phyloP scores from a whole-genome alignment of 2,888 invertebrate species.

The Cephus pygmeus region DNA sequence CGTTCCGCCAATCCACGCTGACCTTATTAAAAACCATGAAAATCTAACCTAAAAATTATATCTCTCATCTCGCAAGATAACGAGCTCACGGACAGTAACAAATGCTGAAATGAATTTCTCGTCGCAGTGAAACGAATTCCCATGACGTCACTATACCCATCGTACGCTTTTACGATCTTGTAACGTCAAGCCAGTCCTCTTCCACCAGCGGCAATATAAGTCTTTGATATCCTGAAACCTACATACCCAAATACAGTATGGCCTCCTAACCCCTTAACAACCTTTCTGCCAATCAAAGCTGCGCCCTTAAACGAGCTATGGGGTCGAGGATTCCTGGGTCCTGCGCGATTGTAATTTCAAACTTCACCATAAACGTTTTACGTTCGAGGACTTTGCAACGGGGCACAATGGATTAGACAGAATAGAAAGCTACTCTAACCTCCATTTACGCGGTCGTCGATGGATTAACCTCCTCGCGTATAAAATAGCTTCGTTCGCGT shows the following conservation, averaged over 20 bases:
- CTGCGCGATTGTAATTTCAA: slow-evolving; percentile 32
- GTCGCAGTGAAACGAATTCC: too few species aligned
- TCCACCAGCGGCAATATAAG: slow-evolving; percentile 20
- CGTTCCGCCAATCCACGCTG: too few species aligned
- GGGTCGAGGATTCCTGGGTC: slow-evolving; percentile 10
- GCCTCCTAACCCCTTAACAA: slow-evolving; percentile 35
- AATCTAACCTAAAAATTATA: too few species aligned
- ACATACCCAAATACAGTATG: slow-evolving; percentile 15
- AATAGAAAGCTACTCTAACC: slow-evolving; percentile 27
- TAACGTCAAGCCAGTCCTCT: slow-evolving; percentile 18
- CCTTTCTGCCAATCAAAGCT: slow-evolving; percentile 39
- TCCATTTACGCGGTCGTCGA: slow-evolving; percentile 33
- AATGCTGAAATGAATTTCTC: too few species aligned
- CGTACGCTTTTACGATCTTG: slow-evolving; percentile 29
- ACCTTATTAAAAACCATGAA: too few species aligned
- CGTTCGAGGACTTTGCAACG: slow-evolving; percentile 16
- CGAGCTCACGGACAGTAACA: too few species aligned
- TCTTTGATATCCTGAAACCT: slow-evolving; percentile 23
- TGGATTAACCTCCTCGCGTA: slow-evolving; percentile 31
- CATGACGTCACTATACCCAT: slow-evolving; percentile 1
- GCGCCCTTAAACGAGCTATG: slow-evolving; percentile 31
- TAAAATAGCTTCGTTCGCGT: not conserved
- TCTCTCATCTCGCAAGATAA: too few species aligned
- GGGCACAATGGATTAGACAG: slow-evolving; percentile 24
- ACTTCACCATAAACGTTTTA: slow-evolving; percentile 32